phyloP scores from a whole-genome alignment of 2,797 vertebrate genomes.

The Coregonus ussuriensis region DNA sequence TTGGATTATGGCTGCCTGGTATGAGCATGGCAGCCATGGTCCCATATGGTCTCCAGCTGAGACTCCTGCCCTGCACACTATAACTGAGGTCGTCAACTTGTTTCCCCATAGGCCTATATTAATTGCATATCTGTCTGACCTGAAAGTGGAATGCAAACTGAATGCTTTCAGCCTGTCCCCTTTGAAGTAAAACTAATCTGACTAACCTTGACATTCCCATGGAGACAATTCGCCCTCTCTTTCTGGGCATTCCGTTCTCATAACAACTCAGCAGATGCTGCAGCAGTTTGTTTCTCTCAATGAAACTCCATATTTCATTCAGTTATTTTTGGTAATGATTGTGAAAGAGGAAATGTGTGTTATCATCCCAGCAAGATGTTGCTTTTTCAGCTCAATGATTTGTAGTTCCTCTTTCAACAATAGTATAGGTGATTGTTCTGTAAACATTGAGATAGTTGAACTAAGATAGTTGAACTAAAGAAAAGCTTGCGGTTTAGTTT shows the following conservation, averaged over 20 bases:
- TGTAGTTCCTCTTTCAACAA: conserved; percentile 25
- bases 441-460: neutral
- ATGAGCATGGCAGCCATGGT: conserved; percentile 32
- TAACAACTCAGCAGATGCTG: conserved; percentile 59
- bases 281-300: conserved; percentile 50
- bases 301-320: conserved; percentile 71
- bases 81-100: conserved; percentile 1
- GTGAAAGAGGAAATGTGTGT: conserved; percentile 47
- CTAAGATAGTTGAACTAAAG: neutral
- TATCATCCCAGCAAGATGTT: conserved; percentile 35
- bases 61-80: conserved; percentile 39
- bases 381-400: conserved; percentile 26
- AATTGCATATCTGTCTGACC: conserved; percentile 45
- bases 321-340: conserved; percentile 47
- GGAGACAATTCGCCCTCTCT: conserved; percentile 66
- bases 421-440: neutral
- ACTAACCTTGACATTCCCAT: conserved; percentile 72
- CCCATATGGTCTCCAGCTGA: conserved; percentile 45
- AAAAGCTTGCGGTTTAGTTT: neutral
- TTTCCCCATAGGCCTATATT: conserved; percentile 20
- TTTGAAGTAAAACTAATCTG: conserved; percentile 72
- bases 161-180: conserved; percentile 53
- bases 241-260: conserved; percentile 66
- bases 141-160: conserved; percentile 61
- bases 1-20: conserved; percentile 51